phyloP scores from a whole-genome alignment of 2,888 invertebrate genomes.

The Molanna angustata region DNA sequence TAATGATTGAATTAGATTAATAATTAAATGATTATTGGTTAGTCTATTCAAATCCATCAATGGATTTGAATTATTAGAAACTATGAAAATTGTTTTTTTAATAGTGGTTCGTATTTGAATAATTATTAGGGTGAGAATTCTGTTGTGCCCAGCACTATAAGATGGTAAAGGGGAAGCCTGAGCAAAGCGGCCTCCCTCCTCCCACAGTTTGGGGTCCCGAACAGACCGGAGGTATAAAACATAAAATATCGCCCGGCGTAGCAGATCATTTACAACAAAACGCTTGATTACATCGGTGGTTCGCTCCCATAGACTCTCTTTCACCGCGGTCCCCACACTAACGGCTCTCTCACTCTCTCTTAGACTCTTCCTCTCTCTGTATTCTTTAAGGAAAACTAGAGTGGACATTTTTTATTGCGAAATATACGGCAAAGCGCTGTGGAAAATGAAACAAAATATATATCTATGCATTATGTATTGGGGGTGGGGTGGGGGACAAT shows the following conservation, averaged over 20 bases:
- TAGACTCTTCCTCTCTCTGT: slow-evolving; percentile 7
- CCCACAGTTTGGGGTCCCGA: slow-evolving; percentile 6
- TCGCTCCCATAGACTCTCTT: slow-evolving; percentile 10
- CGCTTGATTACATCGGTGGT: slow-evolving; percentile 32
- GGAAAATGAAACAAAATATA: slow-evolving; percentile 4
- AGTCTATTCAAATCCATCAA: no score
- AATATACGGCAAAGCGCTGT: slow-evolving; percentile 8
- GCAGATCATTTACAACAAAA: slow-evolving; percentile 34
- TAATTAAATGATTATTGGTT: no score
- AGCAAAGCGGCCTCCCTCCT: neutral
- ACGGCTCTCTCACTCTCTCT: slow-evolving; percentile 1
- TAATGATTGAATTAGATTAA: no score
- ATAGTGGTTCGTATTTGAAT: no score
- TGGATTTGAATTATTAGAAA: no score
- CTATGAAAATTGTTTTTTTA: no score
- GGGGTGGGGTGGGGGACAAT: no score
- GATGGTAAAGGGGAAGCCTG: no score
- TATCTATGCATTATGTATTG: slow-evolving; percentile 22
- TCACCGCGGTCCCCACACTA: neutral
- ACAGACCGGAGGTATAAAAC: slow-evolving; percentile 32
- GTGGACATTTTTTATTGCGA: slow-evolving; percentile 22
- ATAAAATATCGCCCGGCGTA: slow-evolving; percentile 33
- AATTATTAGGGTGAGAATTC: no score
- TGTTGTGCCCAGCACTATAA: no score
- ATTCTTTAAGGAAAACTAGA: slow-evolving; percentile 22